Conservation (phyloP, 2,797 vertebrate species). For the Numenius phaeopus region DNA sequence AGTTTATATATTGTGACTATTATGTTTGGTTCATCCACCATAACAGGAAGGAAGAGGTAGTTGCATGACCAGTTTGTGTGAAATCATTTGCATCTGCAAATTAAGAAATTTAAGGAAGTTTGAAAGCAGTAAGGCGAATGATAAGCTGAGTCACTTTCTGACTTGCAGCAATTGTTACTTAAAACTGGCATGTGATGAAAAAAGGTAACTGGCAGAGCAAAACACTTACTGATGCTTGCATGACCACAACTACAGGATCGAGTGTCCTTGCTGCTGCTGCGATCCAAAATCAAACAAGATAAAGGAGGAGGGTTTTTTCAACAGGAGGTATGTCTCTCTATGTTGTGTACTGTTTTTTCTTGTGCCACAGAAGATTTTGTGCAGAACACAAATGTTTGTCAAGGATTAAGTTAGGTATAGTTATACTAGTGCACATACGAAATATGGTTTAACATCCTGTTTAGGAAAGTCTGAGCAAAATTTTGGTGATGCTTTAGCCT, state of each 20-base stretch:
- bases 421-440: not conserved
- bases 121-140: not conserved
- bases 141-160: not conserved
- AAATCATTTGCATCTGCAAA: slow-evolving; percentile 19
- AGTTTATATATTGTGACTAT: not conserved
- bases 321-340: slow-evolving; percentile 34
- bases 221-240: not conserved
- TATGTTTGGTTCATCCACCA: not conserved
- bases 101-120: slow-evolving; percentile 40
- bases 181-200: not conserved
- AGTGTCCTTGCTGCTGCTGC: not conserved
- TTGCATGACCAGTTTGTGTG: not conserved
- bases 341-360: not conserved
- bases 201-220: not conserved
- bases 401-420: not conserved
- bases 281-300: not conserved
- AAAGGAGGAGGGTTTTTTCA: not conserved
- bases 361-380: not conserved
- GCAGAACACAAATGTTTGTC: not conserved
- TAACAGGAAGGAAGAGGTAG: slow-evolving; percentile 32
- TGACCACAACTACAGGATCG: not conserved
- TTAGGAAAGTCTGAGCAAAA: not conserved
- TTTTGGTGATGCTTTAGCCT: not conserved
- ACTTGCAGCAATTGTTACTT: not conserved
- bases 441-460: not conserved